Percentiles rank a stretch among this genome's conserved stretches.
Conservation (phyloP, 2,888 invertebrate genomes). For the Colletes collaris region DNA sequence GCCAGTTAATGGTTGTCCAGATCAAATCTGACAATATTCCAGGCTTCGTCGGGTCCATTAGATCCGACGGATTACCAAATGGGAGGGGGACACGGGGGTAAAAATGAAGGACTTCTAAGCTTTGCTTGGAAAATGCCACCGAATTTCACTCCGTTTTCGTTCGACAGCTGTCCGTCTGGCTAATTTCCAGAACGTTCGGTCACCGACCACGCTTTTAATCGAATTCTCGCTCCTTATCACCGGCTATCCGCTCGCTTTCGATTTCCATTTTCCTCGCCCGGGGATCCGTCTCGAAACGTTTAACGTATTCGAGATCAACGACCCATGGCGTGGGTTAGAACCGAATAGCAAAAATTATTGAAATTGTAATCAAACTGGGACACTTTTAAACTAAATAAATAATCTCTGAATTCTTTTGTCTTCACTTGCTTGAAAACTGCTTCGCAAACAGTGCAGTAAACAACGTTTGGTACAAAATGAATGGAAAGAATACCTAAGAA, state of each 20-base stretch:
- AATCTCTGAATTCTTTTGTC: too few relatives aligned
- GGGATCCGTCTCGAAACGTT: slow-evolving; percentile 17
- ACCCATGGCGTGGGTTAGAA: too few relatives aligned
- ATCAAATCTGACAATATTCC: slow-evolving; percentile 71
- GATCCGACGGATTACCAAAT: neutral
- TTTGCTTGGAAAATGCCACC: slow-evolving; percentile 33
- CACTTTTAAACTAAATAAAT: too few relatives aligned
- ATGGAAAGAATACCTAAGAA: too few relatives aligned
- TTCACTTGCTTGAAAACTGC: too few relatives aligned
- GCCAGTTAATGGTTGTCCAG: slow-evolving; percentile 64
- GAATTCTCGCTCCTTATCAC: slow-evolving; percentile 50
- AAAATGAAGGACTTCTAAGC: slow-evolving; percentile 19
- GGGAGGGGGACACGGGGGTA: neutral
- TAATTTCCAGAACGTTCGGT: slow-evolving; percentile 68
- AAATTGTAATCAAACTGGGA: too few relatives aligned
- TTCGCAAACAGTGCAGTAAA: too few relatives aligned
- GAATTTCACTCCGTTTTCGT: slow-evolving; percentile 38
- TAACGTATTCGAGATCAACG: too few relatives aligned
- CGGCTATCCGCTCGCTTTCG: neutral
- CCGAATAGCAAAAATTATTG: too few relatives aligned
- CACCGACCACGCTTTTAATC: slow-evolving; percentile 70
- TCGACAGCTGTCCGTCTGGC: slow-evolving; percentile 55
- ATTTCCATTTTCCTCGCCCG: slow-evolving; percentile 18
- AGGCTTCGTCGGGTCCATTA: slow-evolving; percentile 25
- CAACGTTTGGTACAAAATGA: too few relatives aligned